Evolutionary conservation across 2,888 invertebrate species (phyloP).

Genomic region (Rambutsinella grinnellia): DNA sequence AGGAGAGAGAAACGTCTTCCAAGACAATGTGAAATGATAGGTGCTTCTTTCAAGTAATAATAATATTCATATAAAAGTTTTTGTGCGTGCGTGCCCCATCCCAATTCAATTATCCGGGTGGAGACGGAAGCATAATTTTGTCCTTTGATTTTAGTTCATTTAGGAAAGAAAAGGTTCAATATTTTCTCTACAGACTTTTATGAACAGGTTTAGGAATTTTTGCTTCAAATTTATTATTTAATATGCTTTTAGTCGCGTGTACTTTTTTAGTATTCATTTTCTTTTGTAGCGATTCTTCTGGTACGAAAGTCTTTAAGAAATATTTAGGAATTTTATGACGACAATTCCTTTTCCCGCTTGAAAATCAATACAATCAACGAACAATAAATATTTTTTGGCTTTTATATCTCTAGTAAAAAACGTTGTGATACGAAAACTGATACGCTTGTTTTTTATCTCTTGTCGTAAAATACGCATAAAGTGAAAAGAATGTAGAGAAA

Average conservation of each 20-base stretch:
- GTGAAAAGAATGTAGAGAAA: background rate
- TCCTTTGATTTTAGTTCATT: background rate
- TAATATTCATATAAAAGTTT: background rate
- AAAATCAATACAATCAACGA: background rate
- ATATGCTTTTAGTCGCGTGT: background rate
- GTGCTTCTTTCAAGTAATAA: background rate
- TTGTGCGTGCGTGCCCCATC: background rate
- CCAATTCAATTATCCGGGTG: background rate
- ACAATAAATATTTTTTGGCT: background rate
- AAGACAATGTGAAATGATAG: background rate
- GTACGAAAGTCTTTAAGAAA: too few relatives aligned
- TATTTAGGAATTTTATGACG: too few relatives aligned
- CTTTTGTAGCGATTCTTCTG: too few relatives aligned
- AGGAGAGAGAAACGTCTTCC: too few relatives aligned
- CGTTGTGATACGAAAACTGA: too few relatives aligned
- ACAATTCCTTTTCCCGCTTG: background rate
- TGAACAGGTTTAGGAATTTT: background rate
- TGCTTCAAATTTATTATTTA: background rate
- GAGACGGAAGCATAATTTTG: background rate
- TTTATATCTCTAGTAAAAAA: background rate
- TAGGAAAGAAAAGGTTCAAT: too few relatives aligned
- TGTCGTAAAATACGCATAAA: background rate
- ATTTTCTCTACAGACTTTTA: too few relatives aligned
- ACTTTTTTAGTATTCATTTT: too few relatives aligned
- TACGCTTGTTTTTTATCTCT: background rate